Evolutionary conservation across 2,113 vertebrate species (phyloP), one percentile per base, ranked within the genome.

Genomic region (Motacilla alba): DNA sequence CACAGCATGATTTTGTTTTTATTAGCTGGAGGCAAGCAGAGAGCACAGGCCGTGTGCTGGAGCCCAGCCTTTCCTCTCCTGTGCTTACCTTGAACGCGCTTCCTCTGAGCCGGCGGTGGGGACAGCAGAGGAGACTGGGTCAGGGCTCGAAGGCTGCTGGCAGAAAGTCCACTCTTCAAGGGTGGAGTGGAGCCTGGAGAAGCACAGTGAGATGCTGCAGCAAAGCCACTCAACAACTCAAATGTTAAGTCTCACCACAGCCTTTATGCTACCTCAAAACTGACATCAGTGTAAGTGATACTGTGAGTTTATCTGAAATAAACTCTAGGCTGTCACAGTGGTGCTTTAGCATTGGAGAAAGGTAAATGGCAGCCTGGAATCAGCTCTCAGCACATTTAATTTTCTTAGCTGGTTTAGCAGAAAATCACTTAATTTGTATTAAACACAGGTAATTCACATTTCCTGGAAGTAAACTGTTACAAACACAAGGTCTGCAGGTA

Each of bases 41-140:
- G 24, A 53, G 59, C 55, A 69, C 18, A 31, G 22, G 6, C 7
- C 3, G 22, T 4, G 53, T 43, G 24, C 59, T 30, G 0, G 0
- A 78, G 80, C 35, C 68, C 84, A 62, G 49, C 74, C 39, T 8
- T 15, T 47, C 67, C 78, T 46, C 33, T 10, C 39, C n/a, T 9
- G 72, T 37, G 31, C 72, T 93, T 97, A 97, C 97, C 98, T 97
- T 53, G 97, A 94, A 94, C 30, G 68, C 49, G 22, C 74, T 55
- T 98, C 43, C 85, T 96, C 70, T 53, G 83, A 6, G 97, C 82
- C 1, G 97, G 95, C 0, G 96, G 96, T 0, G 96, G 98, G 90
- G 99, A 99, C 64, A 99, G 97, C 95, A 99, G 82, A 0, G 99
- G 99, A 17, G 99, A 99, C 82, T 97, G 98, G 37, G 99, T 99